phyloP scores from a whole-genome alignment of 2,113 vertebrate species.

The Pluvialis apricaria region DNA sequence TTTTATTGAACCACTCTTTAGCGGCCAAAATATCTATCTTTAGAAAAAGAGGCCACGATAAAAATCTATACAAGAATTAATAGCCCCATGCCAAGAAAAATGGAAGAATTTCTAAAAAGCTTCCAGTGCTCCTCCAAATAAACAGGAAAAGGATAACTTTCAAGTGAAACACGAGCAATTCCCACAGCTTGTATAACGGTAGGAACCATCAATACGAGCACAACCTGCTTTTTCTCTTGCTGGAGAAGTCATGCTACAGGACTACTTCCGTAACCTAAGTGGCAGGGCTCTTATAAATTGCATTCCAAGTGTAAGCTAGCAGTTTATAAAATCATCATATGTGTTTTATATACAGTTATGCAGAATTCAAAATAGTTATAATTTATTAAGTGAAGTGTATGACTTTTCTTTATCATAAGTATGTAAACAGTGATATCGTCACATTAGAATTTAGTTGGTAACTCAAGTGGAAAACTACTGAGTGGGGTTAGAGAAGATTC shows the following conservation, averaged over 20 bases:
- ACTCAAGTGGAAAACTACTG: background rate
- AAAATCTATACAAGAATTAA: conserved; percentile 12
- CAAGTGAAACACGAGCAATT: background rate
- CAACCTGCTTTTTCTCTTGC: background rate
- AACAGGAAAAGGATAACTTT: conserved; percentile 13
- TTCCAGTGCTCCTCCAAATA: background rate
- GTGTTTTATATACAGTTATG: background rate
- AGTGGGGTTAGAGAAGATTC: background rate
- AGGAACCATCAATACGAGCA: background rate
- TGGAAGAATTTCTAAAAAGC: conserved; percentile 2
- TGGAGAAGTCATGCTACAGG: background rate
- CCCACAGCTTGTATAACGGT: background rate
- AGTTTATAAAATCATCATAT: background rate
- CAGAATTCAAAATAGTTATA: background rate
- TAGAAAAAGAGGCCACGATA: background rate
- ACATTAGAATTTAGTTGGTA: background rate
- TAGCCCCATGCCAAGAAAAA: background rate
- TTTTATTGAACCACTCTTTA: background rate
- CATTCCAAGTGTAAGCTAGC: background rate
- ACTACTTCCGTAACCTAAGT: background rate
- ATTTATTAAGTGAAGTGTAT: background rate
- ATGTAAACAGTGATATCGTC: background rate
- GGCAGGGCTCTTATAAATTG: background rate
- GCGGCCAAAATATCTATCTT: background rate
- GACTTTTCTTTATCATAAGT: background rate